Base-by-base conservation (phyloP, 2,113 vertebrate species). In the Glaucidium brasilianum region DNA sequence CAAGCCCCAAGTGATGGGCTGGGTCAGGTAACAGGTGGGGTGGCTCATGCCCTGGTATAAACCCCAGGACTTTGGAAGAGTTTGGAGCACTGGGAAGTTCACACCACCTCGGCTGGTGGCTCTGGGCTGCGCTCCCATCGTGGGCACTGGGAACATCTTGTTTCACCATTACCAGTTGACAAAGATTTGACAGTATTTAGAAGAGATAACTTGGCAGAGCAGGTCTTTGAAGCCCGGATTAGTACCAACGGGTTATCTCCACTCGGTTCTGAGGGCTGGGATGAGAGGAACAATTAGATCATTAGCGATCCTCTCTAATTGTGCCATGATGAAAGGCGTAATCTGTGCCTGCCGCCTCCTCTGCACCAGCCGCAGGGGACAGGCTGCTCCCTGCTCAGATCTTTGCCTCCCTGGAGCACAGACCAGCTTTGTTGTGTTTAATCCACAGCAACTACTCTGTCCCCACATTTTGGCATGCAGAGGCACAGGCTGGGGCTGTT, bases 61-160 rank as follows among this genome's bases (percentile, higher is more conserved):
- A 47, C 15, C 55, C 30, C 5, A 29, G 41, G 53, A 8, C 5
- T 69, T 4, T 21, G 66, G 49, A 23, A 50, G 16, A 4, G 23
- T 29, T 35, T 29, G 29, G 50, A 66, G 32, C 1, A 0, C 6
- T 3, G 26, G 1, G 30, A 26, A 27, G 49, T 6, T n/a, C 39
- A 1, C n/a, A 8, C 10, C 8, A 6, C 7, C 72, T 25, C 0
- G 0, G 4, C 35, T 43, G 18, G 22, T 2, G 11, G 34, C 60
- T 55, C 50, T 2, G n/a, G 56, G 69, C 75, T 45, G 16, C 1
- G n/a, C 78, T 85, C 50, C 80, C n/a, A 37, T 1, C 4, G 0
- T 2, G 0, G 29, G 80, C 73, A 52, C 76, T 20, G 68, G 88
- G 47, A 82, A 41, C 21, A 17, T 63, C 76, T 49, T 32, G 32